Conservation (phyloP, 1,140 invertebrate genomes). For the Bursaphelenchus mucronatus region DNA sequence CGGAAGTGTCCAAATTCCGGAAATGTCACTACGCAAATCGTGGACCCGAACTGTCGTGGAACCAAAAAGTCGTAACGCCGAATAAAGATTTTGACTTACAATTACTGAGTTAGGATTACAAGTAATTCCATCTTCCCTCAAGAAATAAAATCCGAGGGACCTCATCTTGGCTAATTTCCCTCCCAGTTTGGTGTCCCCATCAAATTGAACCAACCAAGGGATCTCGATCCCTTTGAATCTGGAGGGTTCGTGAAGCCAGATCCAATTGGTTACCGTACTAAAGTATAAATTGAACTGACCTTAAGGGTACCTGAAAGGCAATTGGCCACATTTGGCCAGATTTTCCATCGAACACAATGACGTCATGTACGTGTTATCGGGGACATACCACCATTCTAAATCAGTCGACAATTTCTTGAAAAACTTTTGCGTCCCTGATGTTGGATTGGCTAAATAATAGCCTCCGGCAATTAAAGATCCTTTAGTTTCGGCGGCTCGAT, state of each 20-base stretch:
- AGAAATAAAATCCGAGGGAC: conserved; percentile 54
- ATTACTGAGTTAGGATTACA: conserved; percentile 45
- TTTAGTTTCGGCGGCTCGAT: conserved; percentile 32
- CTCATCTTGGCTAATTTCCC: conserved; percentile 54
- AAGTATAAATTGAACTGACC: conserved; percentile 24
- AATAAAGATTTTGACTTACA: conserved; percentile 28
- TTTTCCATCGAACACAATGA: conserved; percentile 23
- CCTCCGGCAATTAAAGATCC: conserved; percentile 44
- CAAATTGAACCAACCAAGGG: conserved; percentile 53
- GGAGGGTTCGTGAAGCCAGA: conserved; percentile 49
- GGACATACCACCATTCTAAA: conserved; percentile 26
- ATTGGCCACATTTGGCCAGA: conserved; percentile 27
- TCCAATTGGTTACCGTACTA: conserved; percentile 55
- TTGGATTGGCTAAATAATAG: conserved; percentile 36
- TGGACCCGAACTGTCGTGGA: too few species aligned
- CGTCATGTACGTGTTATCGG: conserved; percentile 42
- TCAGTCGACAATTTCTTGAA: conserved; percentile 29
- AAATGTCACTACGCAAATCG: too few species aligned
- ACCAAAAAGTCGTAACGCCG: too few species aligned
- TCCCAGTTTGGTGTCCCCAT: conserved; percentile 55
- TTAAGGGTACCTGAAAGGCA: conserved; percentile 38
- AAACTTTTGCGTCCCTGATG: conserved; percentile 18
- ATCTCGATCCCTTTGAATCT: conserved; percentile 10
- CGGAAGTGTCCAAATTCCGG: too few species aligned
- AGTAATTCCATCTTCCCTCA: conserved; percentile 36